Evolutionary conservation across 53 echinoderm and acorn worm genomes (phyloP), one percentile per base, ranked within the genome.

Genomic region (Astropecten irregularis): DNA sequence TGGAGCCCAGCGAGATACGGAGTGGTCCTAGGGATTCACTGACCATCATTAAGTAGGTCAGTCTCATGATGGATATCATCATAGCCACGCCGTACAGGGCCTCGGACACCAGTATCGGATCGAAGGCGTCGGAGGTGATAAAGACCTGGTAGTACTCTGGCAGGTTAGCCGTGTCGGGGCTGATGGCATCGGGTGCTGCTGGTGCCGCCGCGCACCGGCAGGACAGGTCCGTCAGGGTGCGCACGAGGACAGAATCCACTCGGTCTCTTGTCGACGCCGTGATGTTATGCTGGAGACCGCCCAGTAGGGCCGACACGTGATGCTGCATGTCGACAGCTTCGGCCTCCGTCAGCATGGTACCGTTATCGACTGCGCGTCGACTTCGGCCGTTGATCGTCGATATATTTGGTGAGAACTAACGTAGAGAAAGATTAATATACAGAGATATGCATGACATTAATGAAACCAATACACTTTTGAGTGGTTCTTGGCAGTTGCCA

Each of bases 21-120:
- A 92, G 81, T 0, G 92, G 92, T 15, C 92, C 92, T 16, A 92
- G 73, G 37, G 88, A 85, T 44, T 88, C 88, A 37, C 88, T 92
- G 73, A 79, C 85, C 11, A 85, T 71, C 8, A 88, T 58, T n/a
- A 92, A 68, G 60, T 84, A 84, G 3, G 88, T 67, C 13, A 92
- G 79, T 0, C 92, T 57, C 16, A 88, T 48, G 49, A 92, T 65
- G 35, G 88, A 88, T 20, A 92, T 63, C 32, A 88, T 85, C 51
- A 88, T 92, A 22, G 92, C 88, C 48, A 92, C 33, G 16, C 88
- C 92, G 60, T 79, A 92, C 38, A 92, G 66, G 16, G 71, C 84
- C 62, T 92, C 88, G 11, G 76, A 62, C 3, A 92, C 59, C 36
- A 92, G 48, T 2, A 76, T 85, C 3, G 85, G 85, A 30, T 92